Conservation (phyloP, 1,140 invertebrate species). For the Atta texana region DNA sequence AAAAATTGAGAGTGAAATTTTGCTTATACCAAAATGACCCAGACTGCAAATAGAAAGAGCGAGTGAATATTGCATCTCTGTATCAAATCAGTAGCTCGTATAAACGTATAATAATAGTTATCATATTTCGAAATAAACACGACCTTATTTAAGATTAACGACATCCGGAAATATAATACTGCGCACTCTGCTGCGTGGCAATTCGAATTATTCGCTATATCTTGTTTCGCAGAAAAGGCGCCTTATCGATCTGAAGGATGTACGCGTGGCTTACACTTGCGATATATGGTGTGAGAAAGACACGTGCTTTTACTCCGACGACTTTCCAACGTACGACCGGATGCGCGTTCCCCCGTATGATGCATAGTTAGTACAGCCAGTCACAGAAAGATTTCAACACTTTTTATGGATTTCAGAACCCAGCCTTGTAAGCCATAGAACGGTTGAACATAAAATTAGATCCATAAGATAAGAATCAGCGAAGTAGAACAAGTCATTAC, state of each 20-base stretch:
- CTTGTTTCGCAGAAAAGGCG: conserved; percentile 24
- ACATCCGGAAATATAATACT: conserved; percentile 26
- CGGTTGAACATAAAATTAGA: too few species aligned
- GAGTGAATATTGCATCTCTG: too few species aligned
- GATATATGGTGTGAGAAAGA: conserved; percentile 3
- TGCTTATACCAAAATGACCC: too few species aligned
- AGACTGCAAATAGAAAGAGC: too few species aligned
- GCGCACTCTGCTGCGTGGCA: background rate
- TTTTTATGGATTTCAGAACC: too few species aligned
- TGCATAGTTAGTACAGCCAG: conserved; percentile 9
- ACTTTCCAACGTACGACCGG: conserved; percentile 18
- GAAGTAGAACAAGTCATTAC: too few species aligned
- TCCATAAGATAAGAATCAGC: too few species aligned
- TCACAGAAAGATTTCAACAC: too few species aligned
- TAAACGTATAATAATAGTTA: background rate
- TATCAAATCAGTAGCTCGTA: background rate
- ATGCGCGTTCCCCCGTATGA: conserved; percentile 30
- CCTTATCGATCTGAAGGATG: conserved; percentile 21
- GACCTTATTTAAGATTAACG: background rate
- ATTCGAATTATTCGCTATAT: conserved; percentile 37
- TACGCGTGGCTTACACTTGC: too few species aligned
- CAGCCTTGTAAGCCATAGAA: too few species aligned
- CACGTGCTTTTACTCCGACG: background rate
- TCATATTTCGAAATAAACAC: background rate
- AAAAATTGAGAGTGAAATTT: too few species aligned